Evolutionary conservation across 1,140 invertebrate genomes (phyloP).

Genomic region (Drosophila kikkawai): DNA sequence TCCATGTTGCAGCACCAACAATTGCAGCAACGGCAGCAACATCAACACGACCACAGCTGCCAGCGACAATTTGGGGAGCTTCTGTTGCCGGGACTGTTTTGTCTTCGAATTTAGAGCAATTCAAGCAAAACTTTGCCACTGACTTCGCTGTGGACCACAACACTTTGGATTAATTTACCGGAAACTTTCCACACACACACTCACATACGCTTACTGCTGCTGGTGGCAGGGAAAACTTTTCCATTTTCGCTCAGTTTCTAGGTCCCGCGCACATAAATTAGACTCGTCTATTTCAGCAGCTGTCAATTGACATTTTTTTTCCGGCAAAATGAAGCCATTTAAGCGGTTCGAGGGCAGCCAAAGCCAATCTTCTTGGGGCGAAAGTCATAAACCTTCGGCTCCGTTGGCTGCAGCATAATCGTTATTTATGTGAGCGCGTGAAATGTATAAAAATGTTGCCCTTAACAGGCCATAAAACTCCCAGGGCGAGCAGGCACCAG

Average conservation of each 20-base stretch:
- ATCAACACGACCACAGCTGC: slow-evolving; percentile 59
- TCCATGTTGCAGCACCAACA: slow-evolving; percentile 10
- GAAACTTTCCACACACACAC: slow-evolving; percentile 53
- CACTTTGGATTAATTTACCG: slow-evolving; percentile 80
- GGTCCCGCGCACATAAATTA: slow-evolving; percentile 55
- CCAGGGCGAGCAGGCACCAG: slow-evolving; percentile 3
- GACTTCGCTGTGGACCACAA: slow-evolving; percentile 58
- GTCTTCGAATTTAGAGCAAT: slow-evolving; percentile 64
- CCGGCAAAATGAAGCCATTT: slow-evolving; percentile 75
- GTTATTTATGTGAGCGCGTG: slow-evolving; percentile 81
- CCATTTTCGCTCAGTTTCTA: slow-evolving; percentile 53
- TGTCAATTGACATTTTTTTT: slow-evolving; percentile 74
- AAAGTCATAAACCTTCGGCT: slow-evolving; percentile 75
- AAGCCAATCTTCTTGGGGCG: slow-evolving; percentile 55
- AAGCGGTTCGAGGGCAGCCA: slow-evolving; percentile 42
- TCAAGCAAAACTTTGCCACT: slow-evolving; percentile 52
- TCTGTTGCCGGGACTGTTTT: slow-evolving; percentile 45
- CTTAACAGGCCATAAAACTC: slow-evolving; percentile 67
- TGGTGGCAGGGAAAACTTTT: slow-evolving; percentile 49
- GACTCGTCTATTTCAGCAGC: slow-evolving; percentile 54
- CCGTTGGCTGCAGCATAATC: slow-evolving; percentile 62
- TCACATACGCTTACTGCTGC: slow-evolving; percentile 5
- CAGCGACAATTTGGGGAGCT: slow-evolving; percentile 59
- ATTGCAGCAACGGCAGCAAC: slow-evolving; percentile 6
- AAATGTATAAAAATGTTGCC: slow-evolving; percentile 77